Evolutionary conservation across 1,140 invertebrate genomes (phyloP).

Genomic region (Drosophila pseudoobscura): DNA sequence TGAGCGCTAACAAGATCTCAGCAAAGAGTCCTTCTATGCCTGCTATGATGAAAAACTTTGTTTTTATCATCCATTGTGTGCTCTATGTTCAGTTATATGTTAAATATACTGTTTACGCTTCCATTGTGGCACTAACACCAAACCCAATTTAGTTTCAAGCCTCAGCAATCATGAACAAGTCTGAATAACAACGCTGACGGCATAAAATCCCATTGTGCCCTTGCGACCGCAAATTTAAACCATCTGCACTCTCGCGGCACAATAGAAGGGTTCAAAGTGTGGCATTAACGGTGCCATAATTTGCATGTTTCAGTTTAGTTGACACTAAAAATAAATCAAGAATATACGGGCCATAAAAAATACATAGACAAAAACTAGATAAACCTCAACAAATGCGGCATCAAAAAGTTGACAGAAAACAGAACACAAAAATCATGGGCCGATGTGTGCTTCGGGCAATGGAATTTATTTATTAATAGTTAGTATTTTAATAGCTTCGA

Average conservation of each 20-base stretch:
- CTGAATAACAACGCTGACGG: slow-evolving; percentile 27
- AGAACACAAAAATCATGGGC: slow-evolving; percentile 5
- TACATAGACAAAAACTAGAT: slow-evolving; percentile 31
- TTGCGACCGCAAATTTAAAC: slow-evolving; percentile 1
- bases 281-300: slow-evolving; percentile 53
- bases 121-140: background rate
- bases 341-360: slow-evolving; percentile 11
- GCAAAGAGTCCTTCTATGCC: no score
- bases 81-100: no score
- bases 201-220: slow-evolving; percentile 5
- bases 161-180: slow-evolving; percentile 15
- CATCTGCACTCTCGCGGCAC: background rate
- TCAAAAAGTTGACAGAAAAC: slow-evolving; percentile 39
- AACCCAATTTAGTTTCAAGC: slow-evolving; percentile 24
- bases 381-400: slow-evolving; percentile 32
- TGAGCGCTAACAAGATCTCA: no score
- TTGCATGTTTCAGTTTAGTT: slow-evolving; percentile 54
- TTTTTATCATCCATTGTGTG: no score
- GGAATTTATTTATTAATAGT: slow-evolving; percentile 40
- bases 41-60: no score
- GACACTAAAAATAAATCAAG: slow-evolving; percentile 71
- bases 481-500: slow-evolving; percentile 27
- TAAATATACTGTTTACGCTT: no score
- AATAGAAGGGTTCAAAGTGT: background rate
- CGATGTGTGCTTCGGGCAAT: slow-evolving; percentile 11